Evolutionary conservation across 1,140 invertebrate species (phyloP), one percentile per base, ranked within the genome.

Genomic region (Dinoponera quadriceps): DNA sequence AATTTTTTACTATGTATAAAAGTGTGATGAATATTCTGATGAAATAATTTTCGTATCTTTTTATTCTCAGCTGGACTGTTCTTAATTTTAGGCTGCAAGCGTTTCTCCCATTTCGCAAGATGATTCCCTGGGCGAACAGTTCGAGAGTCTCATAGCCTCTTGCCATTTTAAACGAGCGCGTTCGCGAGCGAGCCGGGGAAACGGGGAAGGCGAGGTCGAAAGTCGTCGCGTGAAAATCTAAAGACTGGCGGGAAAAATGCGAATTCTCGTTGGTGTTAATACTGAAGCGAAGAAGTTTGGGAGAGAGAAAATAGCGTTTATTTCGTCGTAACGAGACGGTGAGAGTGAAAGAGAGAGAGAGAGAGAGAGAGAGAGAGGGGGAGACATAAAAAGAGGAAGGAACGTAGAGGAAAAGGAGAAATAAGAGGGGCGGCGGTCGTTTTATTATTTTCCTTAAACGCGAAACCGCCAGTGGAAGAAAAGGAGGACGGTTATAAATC

Each of bases 401-500:
- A 20, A 20, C n/a, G 20, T 5, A 44, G 7, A 9, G 54, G 20
- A 7, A 38, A 49, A n/a, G 48, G 60, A 27, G 57, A 38, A 66
- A 74, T 55, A 60, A 44, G 74, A 14, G 2, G 20, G 20, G 25
- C 22, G 29, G n/a, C 5, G 59, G 51, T 73, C n/a, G 86, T 86
- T 87, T 84, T 86, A 60, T 84, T 83, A 80, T 83, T 86, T 74
- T 59, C 68, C 22, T 72, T 86, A 86, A 86, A 87, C 78, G 54
- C 59, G 57, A 85, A 59, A 75, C 20, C 59, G 57, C 27, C 66
- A 60, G 3, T 25, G 16, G 51, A 82, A 77, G 74, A 74, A 62
- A 82, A 63, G 20, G 55, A 80, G 74, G 85, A 86, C 77, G 84
- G 90, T 91, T 88, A 90, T 91, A 90, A 92, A 91, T 90, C 86